Evolutionary conservation across 2,888 invertebrate genomes (phyloP), one percentile per base, ranked within the genome.

Genomic region (Ditylenchus weischeri): DNA sequence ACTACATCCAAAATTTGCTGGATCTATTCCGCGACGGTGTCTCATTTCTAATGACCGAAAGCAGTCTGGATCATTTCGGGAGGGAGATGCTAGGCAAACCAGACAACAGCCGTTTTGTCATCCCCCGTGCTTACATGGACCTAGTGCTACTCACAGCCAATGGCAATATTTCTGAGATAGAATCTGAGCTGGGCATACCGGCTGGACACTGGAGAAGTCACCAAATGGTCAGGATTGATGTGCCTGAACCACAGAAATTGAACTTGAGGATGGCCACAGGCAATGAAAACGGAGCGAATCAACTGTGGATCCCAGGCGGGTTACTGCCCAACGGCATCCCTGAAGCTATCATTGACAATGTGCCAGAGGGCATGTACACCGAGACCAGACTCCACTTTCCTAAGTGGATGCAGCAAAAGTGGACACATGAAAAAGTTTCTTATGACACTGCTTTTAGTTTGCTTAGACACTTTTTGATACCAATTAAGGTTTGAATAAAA

Each of bases 181-280:
- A 50, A 21, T 18, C 18, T 21, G 50, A 50, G 50, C 21, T 50
- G 6, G 50, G 50, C 5, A 50, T 50, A 19, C 50, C 50, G 50
- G 50, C 50, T 19, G 50, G 50, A 21, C n/a, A 19, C 6, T 50
- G 50, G 50, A 21, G 18, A 21, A 6, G 50, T 18, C 18, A 19
- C n/a, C n/a, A 50, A 19, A 50, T 50, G 50, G 21, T 18, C 18
- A 50, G 50, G 50, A 50, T 50, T 50, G 50, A 50, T 21, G 50
- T 50, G n/a, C 50, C 50, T 21, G 21, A 21, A 21, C 50, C 50
- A 21, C 18, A 21, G 21, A 19, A 19, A 21, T 50, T 50, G 50
- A 18, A 50, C 21, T 50, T 50, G 50, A 50, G 50, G 50, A 19
- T 19, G 50, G 50, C 29, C 2, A 29, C 29, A 29, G 29, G 29